phyloP scores from a whole-genome alignment of 2,113 vertebrate species.

The Otis tarda region DNA sequence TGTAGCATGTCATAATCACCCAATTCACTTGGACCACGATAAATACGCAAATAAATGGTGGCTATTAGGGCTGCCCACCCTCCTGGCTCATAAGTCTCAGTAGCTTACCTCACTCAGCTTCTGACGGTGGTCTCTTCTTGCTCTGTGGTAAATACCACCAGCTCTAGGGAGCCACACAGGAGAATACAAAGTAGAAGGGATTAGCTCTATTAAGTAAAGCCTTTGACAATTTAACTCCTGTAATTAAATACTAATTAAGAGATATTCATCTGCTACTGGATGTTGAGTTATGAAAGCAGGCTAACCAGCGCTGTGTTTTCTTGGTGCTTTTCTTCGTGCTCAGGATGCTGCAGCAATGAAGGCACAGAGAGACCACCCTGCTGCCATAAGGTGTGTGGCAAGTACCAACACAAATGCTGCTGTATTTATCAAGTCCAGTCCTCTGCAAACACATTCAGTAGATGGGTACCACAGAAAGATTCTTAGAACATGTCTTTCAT shows the following conservation, averaged over 20 bases:
- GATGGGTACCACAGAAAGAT: background rate
- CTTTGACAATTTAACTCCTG: background rate
- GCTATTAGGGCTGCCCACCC: background rate
- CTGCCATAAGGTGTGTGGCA: background rate
- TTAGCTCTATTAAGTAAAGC: background rate
- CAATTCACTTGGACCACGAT: background rate
- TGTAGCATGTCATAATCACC: background rate
- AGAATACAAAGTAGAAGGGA: background rate
- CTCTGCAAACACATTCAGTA: background rate
- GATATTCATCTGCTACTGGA: background rate
- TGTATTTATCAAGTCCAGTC: background rate
- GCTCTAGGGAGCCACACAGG: background rate
- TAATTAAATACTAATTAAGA: background rate
- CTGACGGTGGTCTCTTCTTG: background rate
- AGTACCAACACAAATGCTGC: background rate
- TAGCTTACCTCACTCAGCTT: background rate
- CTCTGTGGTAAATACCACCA: background rate
- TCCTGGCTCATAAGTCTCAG: background rate
- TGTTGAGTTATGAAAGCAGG: background rate
- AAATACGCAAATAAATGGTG: fast-evolving
- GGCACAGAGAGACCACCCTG: background rate
- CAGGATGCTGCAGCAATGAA: background rate
- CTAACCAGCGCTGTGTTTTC: background rate
- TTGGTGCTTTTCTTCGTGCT: background rate
- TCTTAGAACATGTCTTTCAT: background rate